These are phyloP conservation scores for Eupsilia transversa DNA, from an alignment of 2,888 invertebrate species.

Conservation along the genomic window DNA sequence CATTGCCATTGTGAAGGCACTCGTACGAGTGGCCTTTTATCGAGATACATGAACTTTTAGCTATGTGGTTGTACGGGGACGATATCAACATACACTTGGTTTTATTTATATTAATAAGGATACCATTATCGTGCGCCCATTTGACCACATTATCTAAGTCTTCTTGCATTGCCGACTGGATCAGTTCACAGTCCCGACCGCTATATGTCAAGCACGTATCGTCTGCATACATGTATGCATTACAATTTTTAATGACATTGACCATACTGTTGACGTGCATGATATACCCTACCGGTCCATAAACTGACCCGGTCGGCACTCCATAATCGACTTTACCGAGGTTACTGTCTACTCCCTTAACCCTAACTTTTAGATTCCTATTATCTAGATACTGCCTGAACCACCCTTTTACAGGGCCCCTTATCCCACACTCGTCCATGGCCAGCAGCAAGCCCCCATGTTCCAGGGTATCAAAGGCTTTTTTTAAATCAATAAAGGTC, in stretches of 20 bases:
- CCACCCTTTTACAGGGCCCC: conserved; percentile 7
- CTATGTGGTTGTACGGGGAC: background rate
- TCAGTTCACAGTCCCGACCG: no score
- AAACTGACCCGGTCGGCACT: no score
- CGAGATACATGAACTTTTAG: background rate
- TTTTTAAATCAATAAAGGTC: no score
- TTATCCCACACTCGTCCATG: conserved; percentile 16
- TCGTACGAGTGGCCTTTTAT: conserved; percentile 15
- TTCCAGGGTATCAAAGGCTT: background rate
- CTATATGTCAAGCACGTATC: no score
- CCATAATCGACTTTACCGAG: no score
- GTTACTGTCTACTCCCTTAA: no score
- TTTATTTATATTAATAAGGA: background rate
- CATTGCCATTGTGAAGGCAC: no score
- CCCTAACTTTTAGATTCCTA: background rate
- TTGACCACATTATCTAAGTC: background rate
- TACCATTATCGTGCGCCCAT: background rate
- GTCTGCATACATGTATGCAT: no score
- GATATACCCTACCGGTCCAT: no score
- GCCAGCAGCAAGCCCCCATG: conserved; percentile 13
- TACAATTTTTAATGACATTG: no score
- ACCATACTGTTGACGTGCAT: no score
- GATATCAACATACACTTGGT: background rate
- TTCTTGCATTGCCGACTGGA: no score
- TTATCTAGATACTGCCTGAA: conserved; percentile 7